Conservation (phyloP, 1,140 invertebrate species). For the Cotesia typhae region DNA sequence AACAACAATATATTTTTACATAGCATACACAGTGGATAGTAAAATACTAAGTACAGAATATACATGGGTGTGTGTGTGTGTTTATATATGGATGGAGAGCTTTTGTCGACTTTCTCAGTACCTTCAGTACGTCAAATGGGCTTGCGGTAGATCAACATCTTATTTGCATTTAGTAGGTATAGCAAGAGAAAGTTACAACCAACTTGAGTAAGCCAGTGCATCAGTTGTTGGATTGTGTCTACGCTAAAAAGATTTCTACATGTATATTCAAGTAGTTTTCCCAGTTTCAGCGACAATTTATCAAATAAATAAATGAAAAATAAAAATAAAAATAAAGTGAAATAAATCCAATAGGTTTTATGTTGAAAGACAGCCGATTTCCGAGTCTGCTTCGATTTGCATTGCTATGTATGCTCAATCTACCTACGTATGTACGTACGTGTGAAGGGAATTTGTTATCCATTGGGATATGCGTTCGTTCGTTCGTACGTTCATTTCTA, state of each 20-base stretch:
- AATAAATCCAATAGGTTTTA: conserved; percentile 23
- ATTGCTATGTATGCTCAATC: conserved; percentile 9
- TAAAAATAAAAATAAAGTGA: conserved; percentile 14
- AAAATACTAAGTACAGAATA: neutral
- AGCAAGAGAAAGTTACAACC: too few species aligned
- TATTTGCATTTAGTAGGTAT: conserved; percentile 21
- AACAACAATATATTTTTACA: conserved; percentile 35
- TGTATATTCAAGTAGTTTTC: neutral
- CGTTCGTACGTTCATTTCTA: too few species aligned
- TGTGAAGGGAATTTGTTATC: conserved; percentile 9
- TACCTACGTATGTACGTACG: neutral
- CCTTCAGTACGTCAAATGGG: neutral
- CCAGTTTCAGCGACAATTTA: conserved; percentile 19
- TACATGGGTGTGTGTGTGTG: neutral
- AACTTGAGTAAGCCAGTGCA: conserved; percentile 1
- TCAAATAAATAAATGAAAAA: conserved; percentile 4
- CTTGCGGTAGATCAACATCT: conserved; percentile 27
- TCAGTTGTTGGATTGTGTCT: neutral
- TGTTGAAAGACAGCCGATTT: conserved; percentile 28
- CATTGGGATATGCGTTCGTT: neutral
- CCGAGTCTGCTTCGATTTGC: conserved; percentile 20
- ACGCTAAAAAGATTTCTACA: neutral
- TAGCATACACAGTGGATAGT: neutral
- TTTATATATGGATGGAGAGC: neutral
- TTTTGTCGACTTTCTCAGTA: conserved; percentile 13